Conservation (phyloP, 2,888 invertebrate species). For the Agelastica alni region DNA sequence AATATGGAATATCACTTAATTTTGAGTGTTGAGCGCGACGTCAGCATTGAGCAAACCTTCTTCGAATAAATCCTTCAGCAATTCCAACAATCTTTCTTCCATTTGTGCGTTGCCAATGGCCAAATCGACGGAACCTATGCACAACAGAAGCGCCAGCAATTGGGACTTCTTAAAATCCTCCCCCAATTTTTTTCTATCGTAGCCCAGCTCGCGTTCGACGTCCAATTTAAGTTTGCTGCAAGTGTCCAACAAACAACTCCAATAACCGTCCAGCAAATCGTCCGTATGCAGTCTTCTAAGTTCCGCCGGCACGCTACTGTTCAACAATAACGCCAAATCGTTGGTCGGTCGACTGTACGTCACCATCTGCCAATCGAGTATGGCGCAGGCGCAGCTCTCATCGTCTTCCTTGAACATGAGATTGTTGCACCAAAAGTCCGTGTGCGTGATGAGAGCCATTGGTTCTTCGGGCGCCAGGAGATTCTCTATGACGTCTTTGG, state of each 20-base stretch:
- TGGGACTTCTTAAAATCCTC: conserved; percentile 68
- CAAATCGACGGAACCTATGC: conserved; percentile 81
- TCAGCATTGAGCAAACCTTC: conserved; percentile 66
- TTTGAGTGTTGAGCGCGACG: conserved; percentile 35
- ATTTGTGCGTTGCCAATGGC: conserved; percentile 77
- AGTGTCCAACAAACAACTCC: conserved; percentile 65
- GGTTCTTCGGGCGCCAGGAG: conserved; percentile 74
- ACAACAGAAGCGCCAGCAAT: conserved; percentile 73
- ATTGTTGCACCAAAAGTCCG: conserved; percentile 85
- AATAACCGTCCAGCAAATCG: conserved; percentile 71
- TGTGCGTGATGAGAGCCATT: conserved; percentile 76
- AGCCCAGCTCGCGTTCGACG: conserved; percentile 61
- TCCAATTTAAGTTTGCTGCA: conserved; percentile 67
- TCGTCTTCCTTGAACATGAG: conserved; percentile 66
- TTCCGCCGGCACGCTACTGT: conserved; percentile 75
- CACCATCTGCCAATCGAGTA: conserved; percentile 86
- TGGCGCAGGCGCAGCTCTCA: conserved; percentile 65
- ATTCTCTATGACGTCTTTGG: conserved; percentile 72
- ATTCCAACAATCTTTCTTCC: conserved; percentile 74
- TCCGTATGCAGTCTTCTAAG: conserved; percentile 68
- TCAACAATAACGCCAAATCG: conserved; percentile 73
- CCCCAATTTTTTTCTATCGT: conserved; percentile 60
- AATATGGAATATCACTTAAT: conserved; percentile 17
- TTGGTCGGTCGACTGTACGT: conserved; percentile 78
- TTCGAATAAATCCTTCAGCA: conserved; percentile 72